Conservation (phyloP, 2,113 vertebrate genomes). For the Orthonyx spaldingii region DNA sequence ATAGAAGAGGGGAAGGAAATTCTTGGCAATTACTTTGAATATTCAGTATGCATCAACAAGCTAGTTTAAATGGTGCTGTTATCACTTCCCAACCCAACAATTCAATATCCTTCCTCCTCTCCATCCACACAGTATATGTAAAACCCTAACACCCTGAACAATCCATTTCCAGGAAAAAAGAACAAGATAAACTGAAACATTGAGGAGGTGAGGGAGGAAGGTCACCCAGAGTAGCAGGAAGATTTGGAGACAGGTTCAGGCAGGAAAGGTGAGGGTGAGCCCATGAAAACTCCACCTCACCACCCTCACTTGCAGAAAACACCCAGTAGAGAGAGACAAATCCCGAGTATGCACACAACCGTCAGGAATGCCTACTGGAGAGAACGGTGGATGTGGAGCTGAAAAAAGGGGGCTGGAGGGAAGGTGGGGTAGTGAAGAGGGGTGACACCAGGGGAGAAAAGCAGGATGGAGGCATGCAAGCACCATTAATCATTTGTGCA, state of each 20-base stretch:
- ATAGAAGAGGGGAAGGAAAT: background rate
- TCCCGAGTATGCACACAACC: rapidly evolving
- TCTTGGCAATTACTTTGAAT: background rate
- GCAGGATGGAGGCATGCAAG: background rate
- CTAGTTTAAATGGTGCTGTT: background rate
- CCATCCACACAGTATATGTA: background rate
- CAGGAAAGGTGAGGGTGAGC: background rate
- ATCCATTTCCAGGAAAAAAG: background rate
- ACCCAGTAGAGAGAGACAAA: background rate
- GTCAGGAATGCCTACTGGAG: rapidly evolving
- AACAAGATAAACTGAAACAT: background rate
- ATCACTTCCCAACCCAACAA: background rate
- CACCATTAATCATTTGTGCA: background rate
- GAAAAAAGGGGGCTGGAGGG: background rate
- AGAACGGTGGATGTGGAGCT: background rate
- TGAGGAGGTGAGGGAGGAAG: rapidly evolving
- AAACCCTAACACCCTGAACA: background rate
- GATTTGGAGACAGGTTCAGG: background rate
- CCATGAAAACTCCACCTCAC: background rate
- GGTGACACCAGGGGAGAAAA: background rate
- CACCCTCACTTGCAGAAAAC: background rate
- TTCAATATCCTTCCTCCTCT: background rate
- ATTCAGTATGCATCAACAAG: background rate
- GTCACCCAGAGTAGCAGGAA: background rate
- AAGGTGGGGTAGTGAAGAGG: background rate